Evolutionary conservation across 2,888 invertebrate genomes (phyloP).

Genomic region (Brassicogethes aeneus): DNA sequence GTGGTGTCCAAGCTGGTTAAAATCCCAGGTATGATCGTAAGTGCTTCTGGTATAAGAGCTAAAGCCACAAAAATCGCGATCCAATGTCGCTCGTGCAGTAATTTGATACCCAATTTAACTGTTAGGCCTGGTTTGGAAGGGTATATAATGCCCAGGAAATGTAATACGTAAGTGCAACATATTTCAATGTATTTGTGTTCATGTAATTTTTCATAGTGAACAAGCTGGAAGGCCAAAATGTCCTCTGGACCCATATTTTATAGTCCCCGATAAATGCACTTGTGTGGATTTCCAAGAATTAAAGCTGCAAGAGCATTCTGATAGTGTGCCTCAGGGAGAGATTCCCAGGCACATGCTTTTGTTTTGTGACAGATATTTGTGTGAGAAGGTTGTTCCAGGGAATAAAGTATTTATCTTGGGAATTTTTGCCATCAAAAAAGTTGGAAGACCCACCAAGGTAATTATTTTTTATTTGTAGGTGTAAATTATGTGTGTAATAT

Average conservation of each 20-base stretch:
- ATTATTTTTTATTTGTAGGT: slow-evolving; percentile 1
- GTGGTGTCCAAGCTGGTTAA: slow-evolving; percentile 89
- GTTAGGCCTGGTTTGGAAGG: slow-evolving; percentile 96
- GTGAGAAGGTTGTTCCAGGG: slow-evolving; percentile 93
- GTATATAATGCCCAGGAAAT: slow-evolving; percentile 89
- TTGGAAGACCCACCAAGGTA: slow-evolving; percentile 46
- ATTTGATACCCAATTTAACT: slow-evolving; percentile 77
- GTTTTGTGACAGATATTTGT: slow-evolving; percentile 87
- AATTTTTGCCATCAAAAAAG: slow-evolving; percentile 92
- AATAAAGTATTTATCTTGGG: slow-evolving; percentile 90
- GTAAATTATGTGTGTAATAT: slow-evolving; percentile 4
- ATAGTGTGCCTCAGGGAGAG: slow-evolving; percentile 92
- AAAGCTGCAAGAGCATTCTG: slow-evolving; percentile 95
- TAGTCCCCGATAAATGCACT: slow-evolving; percentile 94
- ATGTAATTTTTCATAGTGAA: slow-evolving; percentile 50
- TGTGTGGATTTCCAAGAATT: slow-evolving; percentile 97
- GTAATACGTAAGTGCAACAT: slow-evolving; percentile 65
- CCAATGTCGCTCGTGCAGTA: slow-evolving; percentile 91
- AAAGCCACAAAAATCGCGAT: slow-evolving; percentile 94
- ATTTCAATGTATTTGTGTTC: background rate
- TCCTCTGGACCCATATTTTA: slow-evolving; percentile 95
- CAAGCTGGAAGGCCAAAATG: slow-evolving; percentile 89
- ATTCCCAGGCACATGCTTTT: slow-evolving; percentile 93
- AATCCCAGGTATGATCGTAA: slow-evolving; percentile 91
- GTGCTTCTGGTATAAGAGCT: slow-evolving; percentile 87